Evolutionary conservation across 2,113 vertebrate species (phyloP).

Genomic region (Copsychus sechellarum): DNA sequence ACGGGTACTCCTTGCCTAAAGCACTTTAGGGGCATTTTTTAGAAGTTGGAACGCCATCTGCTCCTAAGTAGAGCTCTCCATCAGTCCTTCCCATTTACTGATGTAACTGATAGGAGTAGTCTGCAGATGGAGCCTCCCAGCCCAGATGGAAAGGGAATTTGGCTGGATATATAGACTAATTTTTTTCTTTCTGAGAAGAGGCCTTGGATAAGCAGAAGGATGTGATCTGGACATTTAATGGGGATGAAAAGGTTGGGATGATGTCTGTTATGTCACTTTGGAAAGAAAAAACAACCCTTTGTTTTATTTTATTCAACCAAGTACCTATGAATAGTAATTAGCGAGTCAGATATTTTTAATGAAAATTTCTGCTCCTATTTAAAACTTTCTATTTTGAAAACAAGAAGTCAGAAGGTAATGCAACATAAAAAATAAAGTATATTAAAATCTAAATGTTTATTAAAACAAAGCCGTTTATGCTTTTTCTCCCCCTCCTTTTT

Average conservation of each 20-base stretch:
- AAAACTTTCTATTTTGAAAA: neutral
- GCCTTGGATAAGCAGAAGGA: neutral
- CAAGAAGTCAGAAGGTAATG: neutral
- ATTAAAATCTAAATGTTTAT: neutral
- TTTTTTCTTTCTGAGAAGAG: neutral
- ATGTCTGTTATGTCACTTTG: neutral
- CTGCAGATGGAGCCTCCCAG: constrained; percentile 55
- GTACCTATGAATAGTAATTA: neutral
- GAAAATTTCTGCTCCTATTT: neutral
- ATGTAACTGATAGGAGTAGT: neutral
- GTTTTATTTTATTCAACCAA: neutral
- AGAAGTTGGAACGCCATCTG: constrained; percentile 46
- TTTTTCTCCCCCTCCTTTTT: neutral
- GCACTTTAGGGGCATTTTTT: constrained; percentile 5
- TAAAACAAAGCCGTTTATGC: neutral
- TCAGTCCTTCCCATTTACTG: neutral
- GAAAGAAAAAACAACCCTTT: neutral
- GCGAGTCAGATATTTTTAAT: neutral
- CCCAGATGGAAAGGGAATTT: constrained; percentile 43
- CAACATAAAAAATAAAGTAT: neutral
- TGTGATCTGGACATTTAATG: neutral
- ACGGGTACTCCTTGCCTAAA: neutral
- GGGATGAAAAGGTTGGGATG: neutral
- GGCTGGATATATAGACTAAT: neutral
- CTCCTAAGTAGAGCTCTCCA: constrained; percentile 14